Base-by-base conservation (phyloP, 2,888 invertebrate genomes). In the Lottia scabra region DNA sequence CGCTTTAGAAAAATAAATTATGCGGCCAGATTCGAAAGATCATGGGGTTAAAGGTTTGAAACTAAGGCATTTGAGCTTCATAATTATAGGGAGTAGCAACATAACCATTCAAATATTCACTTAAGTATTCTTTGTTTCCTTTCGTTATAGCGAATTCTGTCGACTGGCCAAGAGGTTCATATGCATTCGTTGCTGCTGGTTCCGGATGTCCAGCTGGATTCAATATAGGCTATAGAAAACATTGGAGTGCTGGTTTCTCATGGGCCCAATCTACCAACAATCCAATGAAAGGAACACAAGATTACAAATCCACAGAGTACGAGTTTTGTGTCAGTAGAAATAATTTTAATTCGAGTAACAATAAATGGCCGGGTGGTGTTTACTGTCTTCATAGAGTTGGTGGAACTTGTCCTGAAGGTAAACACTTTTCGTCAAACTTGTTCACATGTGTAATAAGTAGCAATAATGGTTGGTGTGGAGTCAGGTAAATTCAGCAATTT, bases 371-470 rank as follows among this genome's bases (percentile, higher is more conserved):
- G 0, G 23, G 13, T 0, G 70, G 70, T 3, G 48, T 19, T 23
- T 70, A 70, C 48, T 70, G 70, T 48, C 64, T 70, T 26, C 70
- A 46, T 15, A 23, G 70, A 16, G 65, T 19, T 12, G 70, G 70
- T 19, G 70, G 45, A 10, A 15, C 16, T 8, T 70, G 70, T 43
- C 70, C 70, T n/a, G 23, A 46, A 46, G 70, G 70, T 70, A 26
- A 16, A 46, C 8, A 38, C 5, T 30, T n/a, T 30, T 30, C 30
- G 6, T 30, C 6, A 30, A 30, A n/a, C n/a, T n/a, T n/a, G n/a
- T n/a, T n/a, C n/a, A n/a, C n/a, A n/a, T n/a, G n/a, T n/a, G n/a
- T n/a, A n/a, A n/a, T n/a, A n/a, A n/a, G n/a, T n/a, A n/a, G n/a
- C n/a, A n/a, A n/a, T n/a, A n/a, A n/a, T n/a, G n/a, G n/a, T n/a